Evolutionary conservation across 2,888 invertebrate species (phyloP), one percentile per base, ranked within the genome.

Genomic region (Julus scandinavius): DNA sequence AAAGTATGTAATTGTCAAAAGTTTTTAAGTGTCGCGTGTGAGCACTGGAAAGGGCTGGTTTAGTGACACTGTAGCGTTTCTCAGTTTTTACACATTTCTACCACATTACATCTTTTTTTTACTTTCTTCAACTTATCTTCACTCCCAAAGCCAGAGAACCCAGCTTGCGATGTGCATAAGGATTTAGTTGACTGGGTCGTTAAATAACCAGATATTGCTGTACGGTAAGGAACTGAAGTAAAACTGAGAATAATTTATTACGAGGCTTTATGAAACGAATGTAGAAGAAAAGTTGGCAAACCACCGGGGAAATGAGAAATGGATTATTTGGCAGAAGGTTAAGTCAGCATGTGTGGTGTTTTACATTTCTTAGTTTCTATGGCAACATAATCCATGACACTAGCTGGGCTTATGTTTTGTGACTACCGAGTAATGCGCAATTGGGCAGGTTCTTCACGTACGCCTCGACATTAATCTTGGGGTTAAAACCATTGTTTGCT

Each of bases 281-380:
- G 54, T 11, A 54, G 54, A 9, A 20, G 20, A 11, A 20, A 29
- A 72, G 72, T 29, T 72, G 9, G 20, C 29, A 5, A 29, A 9
- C 29, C 20, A 20, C 20, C 1, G n/a, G 6, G 72, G 29, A 29
- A 72, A 72, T 5, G 72, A 72, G 72, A 72, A 58, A 72, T 72
- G 72, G 72, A 72, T 72, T 29, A 72, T 72, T 72, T 72, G 72
- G 29, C 63, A 63, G 63, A 63, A 54, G 54, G 54, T 63, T 17
- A n/a, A 17, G 63, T 54, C n/a, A n/a, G 20, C 72, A n/a, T 72
- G 11, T 20, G 6, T 20, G 20, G 58, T n/a, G n/a, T 58, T 58
- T 58, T 58, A 58, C n/a, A 17, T 17, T 58, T 58, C 17, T 58
- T 5, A 0, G 72, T 72, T 72, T 72, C 72, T 29, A 72, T 72